Base-by-base conservation (phyloP, 2,888 invertebrate genomes). In the Drosophila limbata region DNA sequence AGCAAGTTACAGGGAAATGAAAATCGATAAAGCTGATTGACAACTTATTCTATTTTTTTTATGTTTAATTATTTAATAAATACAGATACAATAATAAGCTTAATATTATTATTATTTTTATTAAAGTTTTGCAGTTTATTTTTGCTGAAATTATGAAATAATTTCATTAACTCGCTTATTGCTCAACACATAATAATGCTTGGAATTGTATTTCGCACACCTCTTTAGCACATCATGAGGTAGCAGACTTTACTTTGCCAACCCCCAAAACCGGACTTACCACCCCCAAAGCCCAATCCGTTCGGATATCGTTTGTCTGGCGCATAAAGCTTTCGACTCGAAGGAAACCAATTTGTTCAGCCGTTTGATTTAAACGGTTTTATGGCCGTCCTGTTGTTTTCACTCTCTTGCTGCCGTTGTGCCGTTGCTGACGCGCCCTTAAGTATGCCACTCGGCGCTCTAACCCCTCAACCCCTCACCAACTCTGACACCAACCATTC, bases 261-360 rank as follows among this genome's bases (percentile, higher is more conserved):
- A 79, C 79, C 76, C 79, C 44, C 70, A 60, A 61, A 15, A 15
- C 15, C 4, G 6, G 42, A 37, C 57, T 28, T 15, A 0, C 44
- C 45, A 11, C 47, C 52, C 37, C 19, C 11, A 10, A n/a, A 15
- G 31, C 19, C 17, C 55, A 57, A 39, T 40, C 65, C 60, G 39
- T 53, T 63, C 56, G 63, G 55, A 17, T 44, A 61, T 63, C 61
- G 69, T 52, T 79, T 71, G 80, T 75, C 76, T 75, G 77, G 63
- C 60, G 79, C 77, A 88, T 83, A 83, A 88, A 88, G 88, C 83
- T 85, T 88, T 88, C 88, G 86, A 73, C 86, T 83, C 67, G 87
- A 89, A 89, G 89, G 89, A 87, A 90, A 88, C 81, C 88, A 88
- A 88, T 88, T 88, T 88, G 88, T 88, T 90, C 82, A 79, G 88